Percentiles rank a stretch among this genome's conserved stretches.
Evolutionary conservation across 2,797 vertebrate species (phyloP).

Genomic region (Acanthurus leucopareius): DNA sequence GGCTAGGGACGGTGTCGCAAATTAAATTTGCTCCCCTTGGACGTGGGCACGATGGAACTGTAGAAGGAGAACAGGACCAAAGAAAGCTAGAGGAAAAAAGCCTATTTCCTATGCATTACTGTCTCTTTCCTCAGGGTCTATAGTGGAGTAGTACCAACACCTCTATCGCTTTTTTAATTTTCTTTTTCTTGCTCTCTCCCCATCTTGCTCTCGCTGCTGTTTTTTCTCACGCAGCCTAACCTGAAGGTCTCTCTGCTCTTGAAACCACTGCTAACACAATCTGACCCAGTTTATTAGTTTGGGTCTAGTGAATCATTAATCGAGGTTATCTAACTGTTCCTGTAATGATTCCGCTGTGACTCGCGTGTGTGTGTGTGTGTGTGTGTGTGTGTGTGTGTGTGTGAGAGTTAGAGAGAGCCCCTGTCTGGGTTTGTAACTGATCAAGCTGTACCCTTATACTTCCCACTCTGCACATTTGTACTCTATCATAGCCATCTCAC

Average conservation of each 20-base stretch:
- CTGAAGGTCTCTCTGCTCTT: conserved; percentile 70
- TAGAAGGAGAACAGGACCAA: conserved; percentile 60
- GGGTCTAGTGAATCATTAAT: conserved; percentile 84
- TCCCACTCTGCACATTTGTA: conserved; percentile 60
- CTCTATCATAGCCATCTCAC: conserved; percentile 64
- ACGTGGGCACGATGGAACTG: conserved; percentile 61
- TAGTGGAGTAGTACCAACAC: conserved; percentile 70
- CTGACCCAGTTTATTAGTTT: conserved; percentile 86
- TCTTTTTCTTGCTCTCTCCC: conserved; percentile 53
- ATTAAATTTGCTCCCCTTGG: conserved; percentile 80
- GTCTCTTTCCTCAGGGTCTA: conserved; percentile 74
- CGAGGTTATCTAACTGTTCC: conserved; percentile 83
- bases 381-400: too few species aligned
- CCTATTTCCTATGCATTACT: conserved; percentile 78
- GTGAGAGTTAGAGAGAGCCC: conserved; percentile 4
- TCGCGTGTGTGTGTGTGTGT: conserved; percentile 45
- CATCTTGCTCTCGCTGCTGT: conserved; percentile 19
- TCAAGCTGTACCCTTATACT: conserved; percentile 50
- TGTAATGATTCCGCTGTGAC: conserved; percentile 74
- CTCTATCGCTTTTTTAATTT: conserved; percentile 74
- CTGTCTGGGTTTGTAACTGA: conserved; percentile 53
- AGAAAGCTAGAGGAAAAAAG: conserved; percentile 69
- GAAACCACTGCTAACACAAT: conserved; percentile 70
- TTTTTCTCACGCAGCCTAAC: conserved; percentile 57
- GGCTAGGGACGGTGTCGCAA: conserved; percentile 76